phyloP scores from a whole-genome alignment of 2,888 invertebrate species.

The Metopia argyrocephala region DNA sequence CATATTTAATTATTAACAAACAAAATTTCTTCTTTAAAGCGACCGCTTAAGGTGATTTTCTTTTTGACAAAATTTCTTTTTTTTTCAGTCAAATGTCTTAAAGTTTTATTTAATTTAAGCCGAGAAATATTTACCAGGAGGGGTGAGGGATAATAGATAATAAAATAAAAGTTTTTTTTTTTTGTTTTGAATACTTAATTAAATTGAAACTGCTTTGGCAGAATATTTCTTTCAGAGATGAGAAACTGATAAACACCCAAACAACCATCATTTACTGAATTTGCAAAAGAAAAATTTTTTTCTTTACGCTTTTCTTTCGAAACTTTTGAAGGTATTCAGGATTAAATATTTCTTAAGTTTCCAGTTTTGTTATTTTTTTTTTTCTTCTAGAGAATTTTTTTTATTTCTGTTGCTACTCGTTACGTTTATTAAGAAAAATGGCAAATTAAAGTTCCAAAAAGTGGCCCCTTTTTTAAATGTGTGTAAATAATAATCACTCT shows the following conservation, averaged over 20 bases:
- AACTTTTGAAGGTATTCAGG: neutral
- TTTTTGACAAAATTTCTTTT: neutral
- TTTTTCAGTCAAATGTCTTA: neutral
- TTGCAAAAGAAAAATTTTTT: neutral
- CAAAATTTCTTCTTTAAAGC: neutral
- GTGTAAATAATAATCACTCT: neutral
- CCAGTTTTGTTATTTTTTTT: too few species aligned
- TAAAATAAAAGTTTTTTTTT: neutral
- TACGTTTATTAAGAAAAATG: neutral
- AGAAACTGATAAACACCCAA: neutral
- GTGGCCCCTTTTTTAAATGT: neutral
- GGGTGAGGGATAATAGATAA: neutral
- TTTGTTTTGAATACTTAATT: constrained; percentile 46
- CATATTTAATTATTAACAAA: neutral
- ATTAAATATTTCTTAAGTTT: neutral
- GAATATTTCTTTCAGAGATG: neutral
- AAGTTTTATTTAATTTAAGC: neutral
- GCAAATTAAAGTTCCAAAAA: neutral
- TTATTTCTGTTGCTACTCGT: neutral
- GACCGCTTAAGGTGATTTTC: neutral
- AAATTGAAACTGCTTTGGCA: constrained; percentile 31
- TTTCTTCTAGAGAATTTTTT: too few species aligned
- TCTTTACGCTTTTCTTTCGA: neutral
- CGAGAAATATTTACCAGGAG: neutral
- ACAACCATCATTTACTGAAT: neutral